Base-by-base conservation (phyloP, 2,888 invertebrate genomes). In the Pegoplata infirma region DNA sequence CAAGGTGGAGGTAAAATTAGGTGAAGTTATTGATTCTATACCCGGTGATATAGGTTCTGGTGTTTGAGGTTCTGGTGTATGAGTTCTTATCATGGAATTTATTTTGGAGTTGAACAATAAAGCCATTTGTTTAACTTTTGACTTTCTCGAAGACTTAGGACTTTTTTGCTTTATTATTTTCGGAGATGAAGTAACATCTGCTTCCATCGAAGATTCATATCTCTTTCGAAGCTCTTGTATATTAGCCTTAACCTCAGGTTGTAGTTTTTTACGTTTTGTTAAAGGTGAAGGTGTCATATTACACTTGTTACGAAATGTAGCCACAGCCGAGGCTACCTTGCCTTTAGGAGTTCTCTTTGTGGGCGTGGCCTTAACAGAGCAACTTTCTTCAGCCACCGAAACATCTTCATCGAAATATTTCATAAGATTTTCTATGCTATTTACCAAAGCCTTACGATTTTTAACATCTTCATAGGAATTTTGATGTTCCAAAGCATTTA, bases 341-440 rank as follows among this genome's bases (percentile, higher is more conserved):
- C 84, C 84, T 0, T 61, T 63, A 19, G 58, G 44, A 1, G 56
- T 28, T 12, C 32, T 47, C 40, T 83, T 83, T 17, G 64, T 80
- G 3, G 84, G 84, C 1, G 86, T 83, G n/a, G 16, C 5, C 10
- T 59, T 74, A 2, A 12, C 10, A 6, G 78, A 75, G n/a, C n/a
- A n/a, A 46, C 55, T 69, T 19, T 73, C 80, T 7, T 73, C 71
- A 2, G 63, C 68, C 0, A 84, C 82, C 5, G 80, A 67, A 0
- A 87, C 84, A 17, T 88, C 86, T 66, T 88, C 86, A 55, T 85
- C 85, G 25, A 88, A 88, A 67, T 87, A 89, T 36, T 84, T 84
- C 82, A 88, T 82, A 0, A 88, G 80, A 53, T 86, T 84, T 61
- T 84, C 66, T 23, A 83, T 84, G n/a, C 82, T 85, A 0, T 53